phyloP scores from a whole-genome alignment of 2,113 vertebrate genomes.

The Myotis yumanensis region DNA sequence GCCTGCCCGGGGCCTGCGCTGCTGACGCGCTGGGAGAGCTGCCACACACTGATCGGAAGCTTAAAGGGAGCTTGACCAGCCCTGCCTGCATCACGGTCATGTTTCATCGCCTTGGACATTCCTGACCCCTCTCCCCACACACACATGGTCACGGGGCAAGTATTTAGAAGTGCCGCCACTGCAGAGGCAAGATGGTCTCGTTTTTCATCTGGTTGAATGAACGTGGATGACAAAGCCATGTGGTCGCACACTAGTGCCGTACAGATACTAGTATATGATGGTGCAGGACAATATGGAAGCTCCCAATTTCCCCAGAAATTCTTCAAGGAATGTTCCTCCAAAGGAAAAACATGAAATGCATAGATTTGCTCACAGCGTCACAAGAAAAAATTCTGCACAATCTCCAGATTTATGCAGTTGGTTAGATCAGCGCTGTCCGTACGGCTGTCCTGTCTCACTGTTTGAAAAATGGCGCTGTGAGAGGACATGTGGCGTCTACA shows the following conservation, averaged over 20 bases:
- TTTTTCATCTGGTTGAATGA: conserved; percentile 31
- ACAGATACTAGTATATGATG: background rate
- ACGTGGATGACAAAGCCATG: conserved; percentile 45
- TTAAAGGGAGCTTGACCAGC: conserved; percentile 58
- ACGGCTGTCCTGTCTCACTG: background rate
- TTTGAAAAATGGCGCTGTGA: background rate
- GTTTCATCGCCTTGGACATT: conserved; percentile 46
- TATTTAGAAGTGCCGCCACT: conserved; percentile 55
- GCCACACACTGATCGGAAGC: conserved; percentile 78
- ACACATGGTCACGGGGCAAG: conserved; percentile 45
- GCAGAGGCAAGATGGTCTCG: conserved; percentile 28
- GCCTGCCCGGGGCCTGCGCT: conserved; percentile 54
- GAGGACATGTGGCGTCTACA: background rate
- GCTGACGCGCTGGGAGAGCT: conserved; percentile 57
- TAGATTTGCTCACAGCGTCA: background rate
- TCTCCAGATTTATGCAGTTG: background rate
- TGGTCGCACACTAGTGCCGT: conserved; percentile 46
- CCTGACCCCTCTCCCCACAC: conserved; percentile 56
- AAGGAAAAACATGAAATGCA: background rate
- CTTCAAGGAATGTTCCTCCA: background rate
- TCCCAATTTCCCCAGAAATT: background rate
- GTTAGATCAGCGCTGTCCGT: background rate
- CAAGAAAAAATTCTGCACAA: background rate
- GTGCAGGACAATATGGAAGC: conserved; percentile 1
- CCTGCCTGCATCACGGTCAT: background rate